Evolutionary conservation across 2,113 vertebrate genomes (phyloP).

Genomic region (Campylorhamphus procurvoides): DNA sequence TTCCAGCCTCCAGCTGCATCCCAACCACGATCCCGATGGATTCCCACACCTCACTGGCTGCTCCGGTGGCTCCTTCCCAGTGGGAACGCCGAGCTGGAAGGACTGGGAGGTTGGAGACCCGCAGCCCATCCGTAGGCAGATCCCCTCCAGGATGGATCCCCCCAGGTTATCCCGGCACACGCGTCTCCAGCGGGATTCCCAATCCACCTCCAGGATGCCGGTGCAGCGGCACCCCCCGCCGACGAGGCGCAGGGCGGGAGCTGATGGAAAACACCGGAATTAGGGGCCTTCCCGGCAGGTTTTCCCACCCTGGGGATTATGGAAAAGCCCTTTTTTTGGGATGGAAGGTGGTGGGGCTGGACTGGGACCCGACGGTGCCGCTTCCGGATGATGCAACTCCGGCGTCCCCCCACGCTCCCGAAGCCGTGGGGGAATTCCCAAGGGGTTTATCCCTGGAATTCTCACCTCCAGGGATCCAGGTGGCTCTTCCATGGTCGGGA

Average conservation of each 20-base stretch:
- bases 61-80: fast-evolving
- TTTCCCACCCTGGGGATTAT: not conserved
- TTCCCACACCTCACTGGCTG: fast-evolving
- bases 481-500: not conserved
- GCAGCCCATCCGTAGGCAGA: constrained; percentile 36
- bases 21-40: fast-evolving
- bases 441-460: fast-evolving
- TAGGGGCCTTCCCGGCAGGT: fast-evolving
- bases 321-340: not conserved
- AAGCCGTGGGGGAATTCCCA: fast-evolving
- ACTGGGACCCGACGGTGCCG: fast-evolving
- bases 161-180: not conserved
- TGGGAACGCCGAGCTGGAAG: fast-evolving
- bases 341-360: not conserved
- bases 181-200: fast-evolving
- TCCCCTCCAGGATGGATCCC: fast-evolving
- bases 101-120: fast-evolving
- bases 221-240: not conserved
- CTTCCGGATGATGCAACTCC: not conserved
- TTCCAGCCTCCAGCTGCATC: fast-evolving
- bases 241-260: fast-evolving
- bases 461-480: not conserved
- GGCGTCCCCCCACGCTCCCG: fast-evolving
- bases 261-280: not conserved
- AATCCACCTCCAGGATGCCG: constrained; percentile 33